Conservation (phyloP, 2,113 vertebrate species). For the Calcarius ornatus region DNA sequence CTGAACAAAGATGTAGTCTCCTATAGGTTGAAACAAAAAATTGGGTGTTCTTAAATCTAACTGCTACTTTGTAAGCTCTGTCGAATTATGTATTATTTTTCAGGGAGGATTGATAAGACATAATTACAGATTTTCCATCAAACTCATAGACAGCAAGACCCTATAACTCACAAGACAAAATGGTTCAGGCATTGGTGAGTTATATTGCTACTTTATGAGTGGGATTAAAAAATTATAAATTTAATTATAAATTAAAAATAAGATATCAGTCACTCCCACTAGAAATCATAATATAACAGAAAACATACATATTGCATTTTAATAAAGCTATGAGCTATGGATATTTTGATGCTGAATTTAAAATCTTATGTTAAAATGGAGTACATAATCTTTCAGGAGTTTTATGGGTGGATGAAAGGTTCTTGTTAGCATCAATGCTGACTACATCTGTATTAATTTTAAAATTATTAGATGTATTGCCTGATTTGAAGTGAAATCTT, state of each 20-base stretch:
- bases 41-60: background rate
- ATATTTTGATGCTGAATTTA: background rate
- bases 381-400: background rate
- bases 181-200: background rate
- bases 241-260: background rate
- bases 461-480: background rate
- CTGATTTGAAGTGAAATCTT: background rate
- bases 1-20: background rate
- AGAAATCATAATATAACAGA: background rate
- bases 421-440: background rate
- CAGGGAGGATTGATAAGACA: background rate
- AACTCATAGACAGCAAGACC: background rate
- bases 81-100: background rate
- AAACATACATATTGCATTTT: background rate
- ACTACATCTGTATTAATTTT: background rate
- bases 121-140: slow-evolving; percentile 15
- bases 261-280: background rate
- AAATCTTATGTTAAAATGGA: background rate
- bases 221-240: background rate
- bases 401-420: background rate
- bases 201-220: background rate
- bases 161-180: background rate
- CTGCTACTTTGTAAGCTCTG: background rate
- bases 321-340: background rate
- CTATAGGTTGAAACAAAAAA: background rate